phyloP scores from a whole-genome alignment of 2,113 vertebrate species.

The Irena cyanogastra region DNA sequence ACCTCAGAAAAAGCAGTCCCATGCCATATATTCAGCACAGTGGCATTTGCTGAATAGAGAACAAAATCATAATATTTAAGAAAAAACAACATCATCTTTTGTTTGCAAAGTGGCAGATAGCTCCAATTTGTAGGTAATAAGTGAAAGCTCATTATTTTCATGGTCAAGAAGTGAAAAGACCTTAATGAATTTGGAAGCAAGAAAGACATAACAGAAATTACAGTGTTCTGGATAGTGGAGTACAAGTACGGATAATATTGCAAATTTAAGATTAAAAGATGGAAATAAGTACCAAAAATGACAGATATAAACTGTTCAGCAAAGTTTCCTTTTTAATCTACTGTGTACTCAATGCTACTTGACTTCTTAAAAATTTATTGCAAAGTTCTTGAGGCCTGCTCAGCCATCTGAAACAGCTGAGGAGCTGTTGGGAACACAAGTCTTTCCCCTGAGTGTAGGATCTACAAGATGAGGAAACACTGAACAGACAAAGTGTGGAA shows the following conservation, averaged over 20 bases:
- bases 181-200: neutral
- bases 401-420: neutral
- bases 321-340: neutral
- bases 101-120: neutral
- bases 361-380: neutral
- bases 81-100: slow-evolving; percentile 15
- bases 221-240: neutral
- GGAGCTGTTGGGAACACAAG: neutral
- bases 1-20: neutral
- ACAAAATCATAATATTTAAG: neutral
- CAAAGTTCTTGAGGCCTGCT: neutral
- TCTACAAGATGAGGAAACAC: neutral
- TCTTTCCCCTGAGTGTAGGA: neutral
- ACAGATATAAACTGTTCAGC: neutral
- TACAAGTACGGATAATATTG: neutral
- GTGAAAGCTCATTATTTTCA: neutral
- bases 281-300: neutral
- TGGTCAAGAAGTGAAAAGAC: neutral
- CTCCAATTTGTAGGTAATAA: neutral
- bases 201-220: neutral
- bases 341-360: neutral
- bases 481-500: neutral
- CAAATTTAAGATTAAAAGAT: neutral
- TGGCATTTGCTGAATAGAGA: neutral
- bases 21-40: neutral